These are phyloP conservation scores for Tachyglossus aculeatus DNA, from an alignment of 2,797 vertebrate species.

Conservation along the genomic window DNA sequence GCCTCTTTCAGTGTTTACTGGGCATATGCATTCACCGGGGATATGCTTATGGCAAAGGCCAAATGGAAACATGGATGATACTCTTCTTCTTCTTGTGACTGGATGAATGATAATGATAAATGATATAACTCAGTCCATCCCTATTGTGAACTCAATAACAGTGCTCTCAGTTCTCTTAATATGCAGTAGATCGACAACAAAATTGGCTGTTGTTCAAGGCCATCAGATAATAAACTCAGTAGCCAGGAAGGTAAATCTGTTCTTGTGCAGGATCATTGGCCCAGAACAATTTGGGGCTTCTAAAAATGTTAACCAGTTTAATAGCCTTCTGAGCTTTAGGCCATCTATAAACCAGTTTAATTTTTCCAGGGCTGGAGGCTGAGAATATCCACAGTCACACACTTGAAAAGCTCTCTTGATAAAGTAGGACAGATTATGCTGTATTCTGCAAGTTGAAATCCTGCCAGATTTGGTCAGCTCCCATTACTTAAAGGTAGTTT, in stretches of 20 bases:
- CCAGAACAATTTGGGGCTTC: slow-evolving; percentile 22
- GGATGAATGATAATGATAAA: neutral
- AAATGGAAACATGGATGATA: neutral
- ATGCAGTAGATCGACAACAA: neutral
- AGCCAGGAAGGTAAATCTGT: slow-evolving; percentile 7
- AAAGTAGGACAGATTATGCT: slow-evolving; percentile 23
- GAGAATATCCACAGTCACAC: slow-evolving; percentile 25
- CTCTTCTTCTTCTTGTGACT: neutral
- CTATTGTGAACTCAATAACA: neutral
- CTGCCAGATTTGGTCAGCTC: slow-evolving; percentile 16
- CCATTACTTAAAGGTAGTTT: slow-evolving; percentile 39
- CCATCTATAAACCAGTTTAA: slow-evolving; percentile 41
- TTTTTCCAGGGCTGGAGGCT: slow-evolving; percentile 7
- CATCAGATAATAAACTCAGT: neutral
- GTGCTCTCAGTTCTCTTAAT: neutral
- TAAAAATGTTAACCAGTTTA: slow-evolving; percentile 26
- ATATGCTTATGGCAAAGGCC: no score
- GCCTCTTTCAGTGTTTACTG: no score
- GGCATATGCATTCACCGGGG: no score
- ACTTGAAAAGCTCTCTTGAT: slow-evolving; percentile 25
- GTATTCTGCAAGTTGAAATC: neutral
- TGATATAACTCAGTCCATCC: neutral
- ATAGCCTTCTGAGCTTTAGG: neutral
- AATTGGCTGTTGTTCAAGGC: slow-evolving; percentile 8
- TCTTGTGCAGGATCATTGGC: slow-evolving; percentile 10